Evolutionary conservation across 2,113 vertebrate species (phyloP), one percentile per base, ranked within the genome.

Genomic region (Cololabis saira): DNA sequence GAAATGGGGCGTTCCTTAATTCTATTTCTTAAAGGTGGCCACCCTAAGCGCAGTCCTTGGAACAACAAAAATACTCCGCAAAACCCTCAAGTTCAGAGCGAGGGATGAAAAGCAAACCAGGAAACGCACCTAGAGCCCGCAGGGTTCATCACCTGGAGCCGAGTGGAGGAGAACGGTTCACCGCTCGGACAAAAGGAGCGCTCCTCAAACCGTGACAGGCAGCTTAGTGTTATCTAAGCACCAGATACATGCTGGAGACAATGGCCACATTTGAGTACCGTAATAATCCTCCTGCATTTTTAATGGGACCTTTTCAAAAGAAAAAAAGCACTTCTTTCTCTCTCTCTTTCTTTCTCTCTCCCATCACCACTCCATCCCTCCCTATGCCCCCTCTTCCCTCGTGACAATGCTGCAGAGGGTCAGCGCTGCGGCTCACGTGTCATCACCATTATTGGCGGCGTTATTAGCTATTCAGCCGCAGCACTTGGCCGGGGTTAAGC

Each of bases 191-290:
- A 49, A 56, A 59, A 30, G 76, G 72, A 67, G 70, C 55, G 48
- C 66, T 80, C 62, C 87, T 61, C 65, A 22, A 58, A 33, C 78
- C 50, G 47, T 80, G 86, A 86, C 88, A 82, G 84, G 61, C 76
- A 81, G 82, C 85, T 91, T 80, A 89, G 80, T 90, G 89, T 88
- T 86, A 87, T 84, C 88, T 73, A 83, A 90, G 86, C 88, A 87
- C 81, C 64, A 61, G 80, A 90, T 80, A 89, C 87, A 91, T 42
- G 76, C 83, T 86, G 85, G 85, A 82, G 83, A 89, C 91, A 89
- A 89, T 80, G 69, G 81, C 30, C 78, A 78, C 80, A 74, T 80
- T 81, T 75, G 80, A 90, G 83, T 68, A 71, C 83, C 72, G 78
- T 70, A 81, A 87, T 81, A 56, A 70, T 12, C 18, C 72, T 86